phyloP scores from a whole-genome alignment of 2,797 vertebrate species.

The Microctenopoma lineatum region DNA sequence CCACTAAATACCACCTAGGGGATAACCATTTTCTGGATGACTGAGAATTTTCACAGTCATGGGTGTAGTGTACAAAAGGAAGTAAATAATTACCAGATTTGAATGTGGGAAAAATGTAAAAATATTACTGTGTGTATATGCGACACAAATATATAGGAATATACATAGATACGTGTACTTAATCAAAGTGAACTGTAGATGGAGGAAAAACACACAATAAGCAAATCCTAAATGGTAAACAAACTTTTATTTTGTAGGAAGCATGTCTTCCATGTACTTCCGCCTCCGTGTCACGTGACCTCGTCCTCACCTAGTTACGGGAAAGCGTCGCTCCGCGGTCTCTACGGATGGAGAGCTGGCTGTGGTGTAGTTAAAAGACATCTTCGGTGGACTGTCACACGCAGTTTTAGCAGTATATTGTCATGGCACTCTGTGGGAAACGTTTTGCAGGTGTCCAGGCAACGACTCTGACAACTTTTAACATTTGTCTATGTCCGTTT shows the following conservation, averaged over 20 bases:
- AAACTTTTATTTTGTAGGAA: conserved; percentile 67
- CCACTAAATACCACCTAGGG: no score
- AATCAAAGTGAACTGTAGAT: background rate
- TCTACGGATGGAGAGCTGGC: conserved; percentile 62
- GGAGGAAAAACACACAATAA: background rate
- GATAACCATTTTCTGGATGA: no score
- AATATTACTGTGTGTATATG: background rate
- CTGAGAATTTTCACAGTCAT: background rate
- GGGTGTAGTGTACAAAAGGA: background rate
- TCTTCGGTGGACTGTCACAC: conserved; percentile 28
- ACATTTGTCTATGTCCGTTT: conserved; percentile 1
- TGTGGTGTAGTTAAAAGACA: conserved; percentile 9
- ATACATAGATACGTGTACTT: background rate
- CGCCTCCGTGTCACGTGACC: conserved; percentile 67
- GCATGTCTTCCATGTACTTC: background rate
- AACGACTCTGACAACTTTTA: conserved; percentile 14
- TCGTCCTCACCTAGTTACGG: conserved; percentile 69
- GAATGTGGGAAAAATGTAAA: background rate
- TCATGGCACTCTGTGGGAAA: conserved; percentile 41
- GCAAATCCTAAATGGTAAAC: background rate
- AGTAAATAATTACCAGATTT: background rate
- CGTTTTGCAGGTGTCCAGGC: background rate
- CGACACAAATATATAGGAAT: background rate
- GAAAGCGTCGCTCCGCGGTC: conserved; percentile 76
- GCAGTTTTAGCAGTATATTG: background rate